Evolutionary conservation across 2,113 vertebrate species (phyloP).

Genomic region (Pundamilia nyererei): DNA sequence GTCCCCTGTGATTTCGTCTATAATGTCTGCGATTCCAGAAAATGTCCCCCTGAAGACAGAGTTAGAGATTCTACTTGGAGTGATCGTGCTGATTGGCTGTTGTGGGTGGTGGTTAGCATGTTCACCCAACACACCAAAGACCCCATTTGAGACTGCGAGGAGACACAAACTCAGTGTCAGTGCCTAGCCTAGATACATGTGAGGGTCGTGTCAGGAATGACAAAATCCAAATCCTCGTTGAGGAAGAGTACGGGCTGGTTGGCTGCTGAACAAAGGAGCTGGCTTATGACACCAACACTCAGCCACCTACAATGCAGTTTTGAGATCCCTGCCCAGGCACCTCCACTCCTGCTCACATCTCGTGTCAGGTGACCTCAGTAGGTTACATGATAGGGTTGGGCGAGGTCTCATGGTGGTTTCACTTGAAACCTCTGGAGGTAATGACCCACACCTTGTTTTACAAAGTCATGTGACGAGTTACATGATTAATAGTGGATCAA

Average conservation of each 20-base stretch:
- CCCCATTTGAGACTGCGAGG: background rate
- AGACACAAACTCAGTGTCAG: background rate
- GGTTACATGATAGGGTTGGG: background rate
- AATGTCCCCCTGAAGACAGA: background rate
- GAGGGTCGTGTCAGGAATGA: background rate
- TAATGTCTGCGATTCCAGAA: background rate
- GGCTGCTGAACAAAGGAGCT: background rate
- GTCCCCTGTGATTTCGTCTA: background rate
- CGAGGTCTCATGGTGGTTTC: background rate
- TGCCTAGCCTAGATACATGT: background rate
- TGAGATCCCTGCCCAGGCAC: background rate
- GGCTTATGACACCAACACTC: background rate
- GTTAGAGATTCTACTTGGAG: background rate
- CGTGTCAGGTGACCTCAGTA: background rate
- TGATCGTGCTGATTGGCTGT: background rate
- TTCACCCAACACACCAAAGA: background rate
- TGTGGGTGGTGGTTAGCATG: background rate
- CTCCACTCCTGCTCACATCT: background rate
- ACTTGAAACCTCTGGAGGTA: background rate
- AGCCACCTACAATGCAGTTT: background rate
- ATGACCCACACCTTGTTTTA: background rate
- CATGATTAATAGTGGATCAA: background rate
- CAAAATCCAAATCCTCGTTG: background rate
- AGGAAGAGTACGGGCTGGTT: background rate
- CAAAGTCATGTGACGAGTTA: background rate